Evolutionary conservation across 2,888 invertebrate species (phyloP).

Genomic region (Ormyrus rosae): DNA sequence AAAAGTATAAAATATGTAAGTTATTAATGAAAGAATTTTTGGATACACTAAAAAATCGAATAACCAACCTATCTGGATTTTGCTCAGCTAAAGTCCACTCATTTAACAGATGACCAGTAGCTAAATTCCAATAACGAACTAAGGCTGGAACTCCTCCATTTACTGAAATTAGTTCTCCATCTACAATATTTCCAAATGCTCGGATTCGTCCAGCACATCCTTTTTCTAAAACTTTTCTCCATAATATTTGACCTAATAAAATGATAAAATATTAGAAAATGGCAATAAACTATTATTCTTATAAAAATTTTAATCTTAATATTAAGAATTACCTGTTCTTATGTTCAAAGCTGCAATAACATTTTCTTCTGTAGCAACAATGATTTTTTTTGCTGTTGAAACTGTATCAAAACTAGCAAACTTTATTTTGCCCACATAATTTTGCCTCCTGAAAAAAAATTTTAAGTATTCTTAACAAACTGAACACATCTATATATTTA

Average conservation of each 20-base stretch:
- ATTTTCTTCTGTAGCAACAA: slow-evolving; percentile 91
- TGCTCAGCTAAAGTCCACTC: slow-evolving; percentile 81
- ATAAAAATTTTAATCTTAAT: slow-evolving; percentile 5
- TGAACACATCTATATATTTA: slow-evolving; percentile 1
- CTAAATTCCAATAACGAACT: slow-evolving; percentile 88
- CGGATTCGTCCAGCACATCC: slow-evolving; percentile 81
- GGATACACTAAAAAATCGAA: background rate
- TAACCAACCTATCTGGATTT: slow-evolving; percentile 70
- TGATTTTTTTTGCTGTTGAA: slow-evolving; percentile 83
- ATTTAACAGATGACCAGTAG: slow-evolving; percentile 84
- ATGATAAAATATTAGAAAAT: slow-evolving; percentile 56
- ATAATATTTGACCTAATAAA: slow-evolving; percentile 83
- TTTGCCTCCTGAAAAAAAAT: slow-evolving; percentile 83
- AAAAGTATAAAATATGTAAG: background rate
- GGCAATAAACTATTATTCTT: slow-evolving; percentile 17
- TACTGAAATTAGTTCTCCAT: slow-evolving; percentile 84
- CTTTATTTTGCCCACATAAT: slow-evolving; percentile 88
- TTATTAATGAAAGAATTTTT: background rate
- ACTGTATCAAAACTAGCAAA: slow-evolving; percentile 86
- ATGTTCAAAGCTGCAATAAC: slow-evolving; percentile 89
- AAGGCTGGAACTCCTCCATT: slow-evolving; percentile 85
- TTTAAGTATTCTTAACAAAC: background rate
- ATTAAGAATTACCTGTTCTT: slow-evolving; percentile 80
- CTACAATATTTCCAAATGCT: slow-evolving; percentile 80
- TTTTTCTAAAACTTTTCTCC: slow-evolving; percentile 89